Conservation (phyloP, 2,113 vertebrate genomes). For the Sciurus niger region DNA sequence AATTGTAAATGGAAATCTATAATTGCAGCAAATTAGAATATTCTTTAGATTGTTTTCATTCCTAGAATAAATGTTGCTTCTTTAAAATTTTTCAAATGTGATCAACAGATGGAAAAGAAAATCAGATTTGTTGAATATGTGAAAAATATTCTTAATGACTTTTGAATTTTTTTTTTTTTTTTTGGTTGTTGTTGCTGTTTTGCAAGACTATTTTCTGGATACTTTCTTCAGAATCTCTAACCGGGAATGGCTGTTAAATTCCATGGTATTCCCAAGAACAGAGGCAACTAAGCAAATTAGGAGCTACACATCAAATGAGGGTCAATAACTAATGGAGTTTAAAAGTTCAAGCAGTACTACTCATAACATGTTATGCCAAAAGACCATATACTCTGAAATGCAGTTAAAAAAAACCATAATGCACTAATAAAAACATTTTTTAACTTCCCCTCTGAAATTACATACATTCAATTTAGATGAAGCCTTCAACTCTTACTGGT, state of each 20-base stretch:
- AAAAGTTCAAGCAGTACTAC: neutral
- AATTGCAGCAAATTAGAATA: neutral
- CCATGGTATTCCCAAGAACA: neutral
- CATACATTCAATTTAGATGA: neutral
- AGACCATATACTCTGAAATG: neutral
- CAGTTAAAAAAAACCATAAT: neutral
- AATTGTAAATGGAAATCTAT: neutral
- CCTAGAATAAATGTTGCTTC: neutral
- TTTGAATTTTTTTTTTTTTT: neutral
- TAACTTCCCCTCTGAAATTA: neutral
- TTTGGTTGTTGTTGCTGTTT: neutral
- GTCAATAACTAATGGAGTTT: neutral
- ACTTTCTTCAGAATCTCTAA: neutral
- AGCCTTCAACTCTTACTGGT: neutral
- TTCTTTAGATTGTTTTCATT: neutral
- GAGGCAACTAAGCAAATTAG: neutral
- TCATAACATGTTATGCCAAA: neutral
- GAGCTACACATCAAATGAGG: neutral
- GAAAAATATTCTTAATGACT: neutral
- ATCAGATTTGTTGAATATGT: neutral
- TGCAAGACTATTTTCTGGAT: neutral
- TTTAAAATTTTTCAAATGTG: neutral
- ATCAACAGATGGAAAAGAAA: conserved; percentile 33
- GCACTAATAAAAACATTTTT: too few relatives aligned
- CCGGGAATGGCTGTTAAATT: neutral